A percentile compares a stretch with the other conserved stretches of the same genome.
phyloP scores from a whole-genome alignment of 2,113 vertebrate genomes.

The Ifrita kowaldi region DNA sequence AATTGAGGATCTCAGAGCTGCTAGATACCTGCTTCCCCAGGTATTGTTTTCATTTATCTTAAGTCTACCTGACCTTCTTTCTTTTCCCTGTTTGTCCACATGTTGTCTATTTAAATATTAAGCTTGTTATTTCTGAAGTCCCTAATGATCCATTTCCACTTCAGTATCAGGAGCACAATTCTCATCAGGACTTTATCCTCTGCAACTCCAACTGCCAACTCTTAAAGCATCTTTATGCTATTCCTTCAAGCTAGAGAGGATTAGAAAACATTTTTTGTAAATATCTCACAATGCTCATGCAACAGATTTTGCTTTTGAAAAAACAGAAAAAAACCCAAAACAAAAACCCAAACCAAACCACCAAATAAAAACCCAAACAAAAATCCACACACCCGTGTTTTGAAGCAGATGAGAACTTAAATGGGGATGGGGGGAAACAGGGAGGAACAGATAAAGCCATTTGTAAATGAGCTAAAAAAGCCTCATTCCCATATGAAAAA shows the following conservation, averaged over 20 bases:
- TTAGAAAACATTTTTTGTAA: background rate
- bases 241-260: background rate
- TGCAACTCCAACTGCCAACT: background rate
- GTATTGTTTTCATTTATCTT: background rate
- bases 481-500: background rate
- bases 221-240: background rate
- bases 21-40: background rate
- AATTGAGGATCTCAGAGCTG: background rate
- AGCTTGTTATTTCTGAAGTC: background rate
- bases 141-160: background rate
- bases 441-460: background rate
- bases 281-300: background rate
- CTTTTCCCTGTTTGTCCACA: background rate
- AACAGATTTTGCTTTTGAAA: background rate
- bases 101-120: background rate
- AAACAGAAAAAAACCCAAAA: background rate
- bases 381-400: background rate
- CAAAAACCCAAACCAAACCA: background rate
- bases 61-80: background rate
- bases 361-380: background rate
- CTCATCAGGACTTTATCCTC: background rate
- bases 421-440: background rate
- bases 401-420: background rate
- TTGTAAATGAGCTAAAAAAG: background rate
- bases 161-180: background rate